Conservation (phyloP, 2,888 invertebrate species). For the Andrena dorsata region DNA sequence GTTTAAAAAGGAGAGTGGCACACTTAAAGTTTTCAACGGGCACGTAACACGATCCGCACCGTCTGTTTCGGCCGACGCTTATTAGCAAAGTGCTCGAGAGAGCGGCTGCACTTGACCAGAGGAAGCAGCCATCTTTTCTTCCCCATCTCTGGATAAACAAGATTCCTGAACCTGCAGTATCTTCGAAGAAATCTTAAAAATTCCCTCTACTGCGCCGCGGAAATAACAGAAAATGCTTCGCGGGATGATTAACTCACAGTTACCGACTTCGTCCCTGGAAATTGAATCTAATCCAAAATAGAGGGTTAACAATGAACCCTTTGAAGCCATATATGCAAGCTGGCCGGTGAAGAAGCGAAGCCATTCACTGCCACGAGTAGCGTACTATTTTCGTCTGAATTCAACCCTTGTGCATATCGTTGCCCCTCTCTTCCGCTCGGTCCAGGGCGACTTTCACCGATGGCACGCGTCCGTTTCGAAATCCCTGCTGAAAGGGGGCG, state of each 20-base stretch:
- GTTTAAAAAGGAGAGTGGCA: conserved; percentile 64
- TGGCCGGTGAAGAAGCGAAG: conserved; percentile 62
- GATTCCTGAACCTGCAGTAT: conserved; percentile 1
- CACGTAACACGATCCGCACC: conserved; percentile 75
- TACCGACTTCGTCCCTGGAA: neutral
- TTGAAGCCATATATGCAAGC: conserved; percentile 50
- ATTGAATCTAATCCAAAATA: conserved; percentile 32
- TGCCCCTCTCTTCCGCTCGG: conserved; percentile 60
- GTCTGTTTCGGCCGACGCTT: conserved; percentile 72
- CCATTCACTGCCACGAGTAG: conserved; percentile 56
- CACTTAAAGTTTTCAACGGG: conserved; percentile 50
- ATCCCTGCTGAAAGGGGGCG: conserved; percentile 64
- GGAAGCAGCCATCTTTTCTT: conserved; percentile 68
- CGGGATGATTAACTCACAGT: conserved; percentile 7
- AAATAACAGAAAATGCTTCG: neutral
- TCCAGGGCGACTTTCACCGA: conserved; percentile 74
- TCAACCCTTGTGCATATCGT: conserved; percentile 68
- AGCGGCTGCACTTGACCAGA: conserved; percentile 78
- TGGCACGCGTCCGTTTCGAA: conserved; percentile 79
- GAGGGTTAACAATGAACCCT: conserved; percentile 62
- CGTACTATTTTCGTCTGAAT: conserved; percentile 68
- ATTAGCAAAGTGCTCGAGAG: conserved; percentile 77
- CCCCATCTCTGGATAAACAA: conserved; percentile 58
- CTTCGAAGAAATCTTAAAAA: neutral
- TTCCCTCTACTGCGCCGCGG: neutral